A percentile compares a stretch with the other conserved stretches of the same genome.
These are phyloP conservation scores for Dasyprocta punctata DNA, from an alignment of 2,113 vertebrate genomes.

Conservation along the genomic window DNA sequence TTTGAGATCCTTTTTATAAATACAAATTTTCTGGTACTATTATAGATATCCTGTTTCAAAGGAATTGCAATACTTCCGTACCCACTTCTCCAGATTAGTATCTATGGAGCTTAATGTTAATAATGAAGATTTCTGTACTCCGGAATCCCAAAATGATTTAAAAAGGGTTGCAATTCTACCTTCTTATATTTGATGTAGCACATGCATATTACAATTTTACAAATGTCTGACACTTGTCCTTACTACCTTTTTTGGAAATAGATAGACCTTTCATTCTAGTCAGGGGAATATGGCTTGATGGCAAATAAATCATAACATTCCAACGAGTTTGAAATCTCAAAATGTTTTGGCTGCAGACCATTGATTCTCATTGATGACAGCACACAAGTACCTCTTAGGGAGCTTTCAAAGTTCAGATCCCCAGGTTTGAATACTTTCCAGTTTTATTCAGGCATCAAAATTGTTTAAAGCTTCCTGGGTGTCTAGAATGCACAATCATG, in stretches of 20 bases:
- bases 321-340: background rate
- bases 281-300: background rate
- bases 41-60: background rate
- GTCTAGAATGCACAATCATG: background rate
- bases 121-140: background rate
- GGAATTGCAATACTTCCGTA: background rate
- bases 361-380: background rate
- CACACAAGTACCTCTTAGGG: background rate
- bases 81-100: background rate
- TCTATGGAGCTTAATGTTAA: background rate
- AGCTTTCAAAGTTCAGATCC: background rate
- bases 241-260: background rate
- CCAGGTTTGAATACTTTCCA: background rate
- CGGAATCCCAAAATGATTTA: background rate
- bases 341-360: background rate
- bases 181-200: background rate
- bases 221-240: background rate
- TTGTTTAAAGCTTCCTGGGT: background rate
- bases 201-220: background rate
- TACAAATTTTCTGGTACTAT: background rate
- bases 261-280: background rate
- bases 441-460: background rate
- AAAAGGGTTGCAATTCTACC: background rate
- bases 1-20: background rate
- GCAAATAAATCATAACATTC: background rate